Base-by-base conservation (phyloP, 2,797 vertebrate species). In the Diplodus sargus region DNA sequence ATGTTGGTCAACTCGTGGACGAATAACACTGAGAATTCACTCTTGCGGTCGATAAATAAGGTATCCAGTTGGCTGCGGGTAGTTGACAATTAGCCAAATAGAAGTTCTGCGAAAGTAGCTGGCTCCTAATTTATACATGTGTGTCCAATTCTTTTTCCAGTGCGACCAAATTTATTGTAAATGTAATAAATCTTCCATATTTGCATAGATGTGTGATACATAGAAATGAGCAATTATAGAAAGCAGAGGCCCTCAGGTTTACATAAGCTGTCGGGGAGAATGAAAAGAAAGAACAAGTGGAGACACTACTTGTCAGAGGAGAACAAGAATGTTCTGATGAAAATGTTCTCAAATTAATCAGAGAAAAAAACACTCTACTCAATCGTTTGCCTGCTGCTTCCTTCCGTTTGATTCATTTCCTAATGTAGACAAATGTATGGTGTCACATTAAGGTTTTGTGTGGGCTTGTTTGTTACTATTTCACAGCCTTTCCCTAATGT, bases 381-480 rank as follows among this genome's bases (percentile, higher is more conserved):
- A 25, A 62, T 79, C 48, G 4, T 48, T 64, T 52, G 25, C 49
- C 28, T 34, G 68, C 65, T 47, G 25, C 66, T 34, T 72, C n/a
- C 52, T 52, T 76, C 58, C 6, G 0, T 72, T 78, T 51, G 60
- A 80, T 85, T 85, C 63, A 81, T 84, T 86, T 80, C 81, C 72
- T 66, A 54, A 82, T 81, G 49, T 63, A 59, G 76, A 73, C 72
- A 48, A 82, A 84, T 82, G 81, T 59, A 51, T 42, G 17, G 67
- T 68, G 57, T 76, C 72, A 78, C 65, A 62, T 68, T 75, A 13
- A 43, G 53, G 42, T 78, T 65, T 71, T 61, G 64, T 83, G 65
- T 60, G 57, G 28, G 22, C 79, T 69, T 64, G 78, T 85, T 82
- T 85, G 67, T 76, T 59, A 65, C 65, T 67, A 53, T 77, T 84